A percentile compares a stretch with the other conserved stretches of the same genome.
phyloP scores from a whole-genome alignment of 92 coral and sea anemone species.

The Palythoa grandiflora region DNA sequence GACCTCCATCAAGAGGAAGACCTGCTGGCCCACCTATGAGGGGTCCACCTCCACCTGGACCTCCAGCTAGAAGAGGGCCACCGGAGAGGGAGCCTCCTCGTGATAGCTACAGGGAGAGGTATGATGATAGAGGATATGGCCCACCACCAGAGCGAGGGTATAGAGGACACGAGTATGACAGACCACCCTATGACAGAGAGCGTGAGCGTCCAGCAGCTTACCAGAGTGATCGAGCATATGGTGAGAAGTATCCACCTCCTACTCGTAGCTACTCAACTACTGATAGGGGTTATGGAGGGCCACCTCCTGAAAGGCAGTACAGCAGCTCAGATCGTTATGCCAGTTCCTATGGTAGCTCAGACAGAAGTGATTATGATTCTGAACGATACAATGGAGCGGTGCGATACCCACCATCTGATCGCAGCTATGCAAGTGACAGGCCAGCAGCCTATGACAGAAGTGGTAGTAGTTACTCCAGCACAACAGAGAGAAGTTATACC shows the following conservation, averaged over 20 bases:
- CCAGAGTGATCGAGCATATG: slow-evolving; percentile 68
- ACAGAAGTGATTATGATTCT: slow-evolving; percentile 24
- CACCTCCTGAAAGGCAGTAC: slow-evolving; percentile 55
- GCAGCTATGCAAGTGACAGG: slow-evolving; percentile 70
- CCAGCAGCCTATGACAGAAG: slow-evolving; percentile 65
- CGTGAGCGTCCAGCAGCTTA: slow-evolving; percentile 77
- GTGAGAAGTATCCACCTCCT: slow-evolving; percentile 82
- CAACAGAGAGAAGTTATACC: slow-evolving; percentile 70
- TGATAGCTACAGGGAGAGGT: slow-evolving; percentile 39
- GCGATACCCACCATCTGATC: slow-evolving; percentile 67
- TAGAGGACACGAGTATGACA: slow-evolving; percentile 75
- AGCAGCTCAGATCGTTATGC: slow-evolving; percentile 40
- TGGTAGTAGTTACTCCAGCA: slow-evolving; percentile 70
- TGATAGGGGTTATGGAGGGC: slow-evolving; percentile 85
- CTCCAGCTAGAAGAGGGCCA: slow-evolving; percentile 43
- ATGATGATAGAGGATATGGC: slow-evolving; percentile 61
- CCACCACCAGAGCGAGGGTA: slow-evolving; percentile 71
- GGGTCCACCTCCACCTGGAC: slow-evolving; percentile 45
- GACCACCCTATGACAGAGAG: slow-evolving; percentile 80
- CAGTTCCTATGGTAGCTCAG: slow-evolving; percentile 39
- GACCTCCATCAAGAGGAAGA: slow-evolving; percentile 64
- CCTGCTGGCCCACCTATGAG: slow-evolving; percentile 84
- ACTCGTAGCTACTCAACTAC: slow-evolving; percentile 78
- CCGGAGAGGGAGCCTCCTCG: slow-evolving; percentile 48
- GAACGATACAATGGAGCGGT: slow-evolving; percentile 54